A percentile compares a stretch with the other conserved stretches of the same genome.
Conservation (phyloP, 2,113 vertebrate genomes). For the Monopterus albus region DNA sequence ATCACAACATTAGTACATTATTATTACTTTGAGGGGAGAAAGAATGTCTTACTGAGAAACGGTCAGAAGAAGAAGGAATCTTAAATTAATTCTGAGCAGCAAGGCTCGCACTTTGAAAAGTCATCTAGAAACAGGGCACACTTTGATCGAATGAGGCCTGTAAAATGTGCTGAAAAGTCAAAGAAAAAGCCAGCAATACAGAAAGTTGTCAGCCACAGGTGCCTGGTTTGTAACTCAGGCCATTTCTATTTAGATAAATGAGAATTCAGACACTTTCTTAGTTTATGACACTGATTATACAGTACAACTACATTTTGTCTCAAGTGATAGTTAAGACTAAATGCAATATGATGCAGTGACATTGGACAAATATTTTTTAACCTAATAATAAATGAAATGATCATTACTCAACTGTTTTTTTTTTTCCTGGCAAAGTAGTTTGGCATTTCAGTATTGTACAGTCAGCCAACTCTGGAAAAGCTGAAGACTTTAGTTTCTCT, state of each 20-base stretch:
- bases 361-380: no score
- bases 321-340: no score
- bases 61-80: no score
- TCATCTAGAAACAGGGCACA: slow-evolving; percentile 1
- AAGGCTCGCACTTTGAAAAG: neutral
- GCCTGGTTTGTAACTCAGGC: neutral
- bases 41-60: no score
- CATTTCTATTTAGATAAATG: neutral
- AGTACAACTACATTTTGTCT: no score
- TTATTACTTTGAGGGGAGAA: slow-evolving; percentile 8
- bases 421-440: neutral
- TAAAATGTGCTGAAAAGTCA: neutral
- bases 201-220: no score
- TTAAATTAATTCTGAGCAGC: neutral
- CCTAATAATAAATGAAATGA: no score
- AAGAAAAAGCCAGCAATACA: no score
- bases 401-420: neutral
- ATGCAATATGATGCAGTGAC: no score
- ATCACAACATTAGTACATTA: neutral
- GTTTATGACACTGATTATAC: neutral
- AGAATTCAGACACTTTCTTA: no score
- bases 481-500: neutral
- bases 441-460: neutral
- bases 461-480: neutral
- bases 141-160: slow-evolving; percentile 1